A percentile compares a stretch with the other conserved stretches of the same genome.
These are phyloP conservation scores for Fragum sueziense DNA, from an alignment of 2,888 invertebrate species.

Conservation along the genomic window DNA sequence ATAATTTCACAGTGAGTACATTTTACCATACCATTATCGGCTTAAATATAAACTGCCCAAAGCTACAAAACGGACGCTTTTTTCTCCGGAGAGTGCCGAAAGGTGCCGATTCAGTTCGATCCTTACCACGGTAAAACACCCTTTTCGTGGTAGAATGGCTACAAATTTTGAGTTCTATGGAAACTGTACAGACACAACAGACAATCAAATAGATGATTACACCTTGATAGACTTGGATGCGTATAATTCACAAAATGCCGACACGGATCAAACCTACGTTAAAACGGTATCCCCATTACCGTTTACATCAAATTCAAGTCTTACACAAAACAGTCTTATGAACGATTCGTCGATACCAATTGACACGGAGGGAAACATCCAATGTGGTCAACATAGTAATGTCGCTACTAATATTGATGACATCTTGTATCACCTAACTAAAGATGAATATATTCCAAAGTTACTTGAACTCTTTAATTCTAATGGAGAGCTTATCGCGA, in stretches of 20 bases:
- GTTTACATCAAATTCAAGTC: neutral
- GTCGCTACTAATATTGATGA: neutral
- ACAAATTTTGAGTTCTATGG: too few species aligned
- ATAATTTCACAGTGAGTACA: too few species aligned
- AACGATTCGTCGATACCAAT: neutral
- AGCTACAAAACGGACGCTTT: too few species aligned
- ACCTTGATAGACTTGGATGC: neutral
- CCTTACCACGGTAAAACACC: too few species aligned
- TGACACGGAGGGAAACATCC: neutral
- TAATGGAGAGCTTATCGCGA: too few species aligned
- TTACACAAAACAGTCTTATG: neutral
- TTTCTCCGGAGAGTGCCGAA: too few species aligned
- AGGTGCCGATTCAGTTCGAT: too few species aligned
- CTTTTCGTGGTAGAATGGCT: too few species aligned
- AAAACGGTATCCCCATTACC: neutral
- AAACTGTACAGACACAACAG: neutral
- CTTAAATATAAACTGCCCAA: too few species aligned
- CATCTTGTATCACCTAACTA: neutral
- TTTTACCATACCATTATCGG: too few species aligned
- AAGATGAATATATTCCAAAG: too few species aligned
- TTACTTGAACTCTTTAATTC: too few species aligned
- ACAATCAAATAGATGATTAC: neutral
- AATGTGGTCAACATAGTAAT: neutral
- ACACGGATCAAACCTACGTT: neutral
- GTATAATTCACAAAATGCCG: neutral